Evolutionary conservation across 1,140 invertebrate genomes (phyloP), one percentile per base, ranked within the genome.

Genomic region (Neoseiulus cucumeris): DNA sequence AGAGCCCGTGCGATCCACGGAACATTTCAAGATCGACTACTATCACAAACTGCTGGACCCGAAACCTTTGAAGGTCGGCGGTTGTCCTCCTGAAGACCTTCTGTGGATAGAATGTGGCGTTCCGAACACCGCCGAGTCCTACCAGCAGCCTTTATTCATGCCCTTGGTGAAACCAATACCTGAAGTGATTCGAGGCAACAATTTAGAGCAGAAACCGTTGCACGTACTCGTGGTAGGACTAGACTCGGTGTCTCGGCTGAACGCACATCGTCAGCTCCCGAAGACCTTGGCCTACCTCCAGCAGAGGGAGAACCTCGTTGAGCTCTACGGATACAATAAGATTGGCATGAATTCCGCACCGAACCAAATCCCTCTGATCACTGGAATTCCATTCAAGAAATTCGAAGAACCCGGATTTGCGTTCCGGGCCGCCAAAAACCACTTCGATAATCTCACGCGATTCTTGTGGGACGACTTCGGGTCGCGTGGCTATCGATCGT

Each of bases 201-300:
- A 39, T 39, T 39, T 39, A 9, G 33, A 9, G 4, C 33, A 39
- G 33, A 59, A 25, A 9, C 51, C 51, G n/a, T 69, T 69, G 7
- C 74, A 69, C 47, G 73, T 82, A 12, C 66, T 80, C 2, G 74
- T 81, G 67, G 67, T 82, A 14, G 81, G 80, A 5, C 70, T 82
- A 1, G 82, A 83, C 71, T 78, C 80, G 0, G 75, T 82, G 30
- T 83, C 82, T 1, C 72, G 80, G 22, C 72, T 80, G 22, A 82
- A 82, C 72, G 79, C 81, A 65, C 73, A 77, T 12, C 73, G 82
- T 1, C 80, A 82, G 68, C 76, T 83, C 74, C 77, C 76, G 1
- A 69, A 72, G 44, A 81, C 80, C 0, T 70, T 75, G 17, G 41
- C 70, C 1, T 79, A 76, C 65, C 71, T 83, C 0, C 69, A 72